A percentile compares a stretch with the other conserved stretches of the same genome.
phyloP scores from a whole-genome alignment of 2,797 vertebrate species.

The Choloepus didactylus region DNA sequence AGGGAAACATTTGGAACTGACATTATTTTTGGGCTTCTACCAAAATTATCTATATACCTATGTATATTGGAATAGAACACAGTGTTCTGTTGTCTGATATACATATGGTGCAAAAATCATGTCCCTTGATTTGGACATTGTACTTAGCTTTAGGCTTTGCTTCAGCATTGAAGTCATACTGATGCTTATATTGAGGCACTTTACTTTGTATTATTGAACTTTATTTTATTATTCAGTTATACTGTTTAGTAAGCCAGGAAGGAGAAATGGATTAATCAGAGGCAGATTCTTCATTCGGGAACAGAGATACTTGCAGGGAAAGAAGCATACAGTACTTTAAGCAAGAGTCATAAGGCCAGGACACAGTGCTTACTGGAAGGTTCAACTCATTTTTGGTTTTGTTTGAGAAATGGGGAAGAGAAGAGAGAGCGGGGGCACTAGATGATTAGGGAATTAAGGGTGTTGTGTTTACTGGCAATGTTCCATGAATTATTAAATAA shows the following conservation, averaged over 20 bases:
- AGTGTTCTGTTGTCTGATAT: not conserved
- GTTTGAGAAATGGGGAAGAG: slow-evolving; percentile 8
- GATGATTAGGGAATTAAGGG: not conserved
- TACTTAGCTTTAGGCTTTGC: not conserved
- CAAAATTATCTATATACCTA: not conserved
- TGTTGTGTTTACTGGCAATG: not conserved
- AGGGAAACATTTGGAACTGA: not conserved
- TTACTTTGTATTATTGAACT: not conserved
- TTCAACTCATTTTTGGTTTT: not conserved
- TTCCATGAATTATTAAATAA: not conserved
- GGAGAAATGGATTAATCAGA: not conserved
- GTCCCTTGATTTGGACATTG: not conserved
- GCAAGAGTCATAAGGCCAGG: not conserved
- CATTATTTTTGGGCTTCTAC: not conserved
- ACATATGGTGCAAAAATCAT: not conserved
- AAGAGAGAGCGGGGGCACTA: not conserved
- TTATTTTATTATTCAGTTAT: not conserved
- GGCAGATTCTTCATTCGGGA: not conserved
- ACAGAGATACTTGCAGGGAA: not conserved
- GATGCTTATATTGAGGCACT: not conserved
- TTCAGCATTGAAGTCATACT: not conserved
- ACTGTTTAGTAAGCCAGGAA: not conserved
- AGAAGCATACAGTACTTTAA: not conserved
- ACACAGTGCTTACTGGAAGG: not conserved
- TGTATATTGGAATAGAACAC: not conserved